Evolutionary conservation across 2,797 vertebrate genomes (phyloP).

Genomic region (Argyrosomus regius): DNA sequence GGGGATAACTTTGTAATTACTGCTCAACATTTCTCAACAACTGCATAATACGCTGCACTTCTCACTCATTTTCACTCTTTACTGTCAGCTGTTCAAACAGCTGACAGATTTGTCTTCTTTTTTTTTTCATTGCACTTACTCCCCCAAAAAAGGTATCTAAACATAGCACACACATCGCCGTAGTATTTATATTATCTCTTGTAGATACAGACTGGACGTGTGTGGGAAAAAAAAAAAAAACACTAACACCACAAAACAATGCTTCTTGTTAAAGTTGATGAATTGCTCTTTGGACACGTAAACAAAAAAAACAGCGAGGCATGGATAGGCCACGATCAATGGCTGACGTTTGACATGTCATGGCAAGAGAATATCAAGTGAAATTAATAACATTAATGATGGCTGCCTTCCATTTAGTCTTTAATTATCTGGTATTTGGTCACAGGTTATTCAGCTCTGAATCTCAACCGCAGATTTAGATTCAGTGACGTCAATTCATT

Average conservation of each 20-base stretch:
- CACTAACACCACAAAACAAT: conserved; percentile 6
- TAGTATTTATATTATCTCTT: conserved; percentile 11
- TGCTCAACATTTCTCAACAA: conserved; percentile 32
- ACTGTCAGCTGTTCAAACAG: conserved; percentile 32
- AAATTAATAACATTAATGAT: neutral
- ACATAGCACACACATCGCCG: conserved; percentile 26
- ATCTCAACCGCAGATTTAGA: neutral
- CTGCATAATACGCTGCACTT: conserved; percentile 33
- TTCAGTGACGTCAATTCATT: neutral
- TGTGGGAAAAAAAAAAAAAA: conserved; percentile 16
- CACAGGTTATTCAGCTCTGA: neutral
- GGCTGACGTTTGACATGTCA: neutral
- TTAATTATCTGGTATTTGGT: neutral
- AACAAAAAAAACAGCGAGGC: conserved; percentile 18
- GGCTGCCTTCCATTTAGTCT: neutral
- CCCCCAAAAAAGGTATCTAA: conserved; percentile 31
- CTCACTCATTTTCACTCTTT: neutral
- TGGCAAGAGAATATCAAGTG: neutral
- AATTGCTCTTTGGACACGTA: conserved; percentile 39
- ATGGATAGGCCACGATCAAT: neutral
- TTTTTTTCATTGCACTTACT: conserved; percentile 66
- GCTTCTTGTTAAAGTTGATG: conserved; percentile 3
- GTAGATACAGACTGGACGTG: conserved; percentile 28
- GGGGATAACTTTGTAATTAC: conserved; percentile 38
- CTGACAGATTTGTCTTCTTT: conserved; percentile 26